Base-by-base conservation (phyloP, 1,140 invertebrate genomes). In the Acromyrmex heyeri region DNA sequence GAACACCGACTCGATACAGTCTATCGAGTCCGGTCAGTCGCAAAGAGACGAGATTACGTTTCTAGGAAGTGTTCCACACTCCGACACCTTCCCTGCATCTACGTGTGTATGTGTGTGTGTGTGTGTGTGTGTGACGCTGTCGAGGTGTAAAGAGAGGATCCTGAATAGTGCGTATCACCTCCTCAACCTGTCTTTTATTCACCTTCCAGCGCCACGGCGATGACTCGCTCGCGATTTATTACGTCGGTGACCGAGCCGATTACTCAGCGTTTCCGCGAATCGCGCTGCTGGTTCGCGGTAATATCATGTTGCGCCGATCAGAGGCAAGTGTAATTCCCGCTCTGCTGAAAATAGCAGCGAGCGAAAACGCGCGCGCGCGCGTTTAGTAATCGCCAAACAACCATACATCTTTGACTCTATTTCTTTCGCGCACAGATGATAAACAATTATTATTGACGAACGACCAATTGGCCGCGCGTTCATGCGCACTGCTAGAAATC, bases 11-110 rank as follows among this genome's bases (percentile, higher is more conserved):
- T 34, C 78, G 86, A 87, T 88, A 72, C 48, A 59, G 27, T 86
- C 14, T 34, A 69, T 65, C 70, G 70, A 59, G 59, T 83, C 34
- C 53, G 48, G 50, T 38, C 62, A 64, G 27, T 61, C 30, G 53
- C 53, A 86, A 55, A 79, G 44, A 38, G 53, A 53, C 57, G 57
- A 34, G 67, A 75, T 89, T 86, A 62, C 53, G 61, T 90, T 86
- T 87, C 85, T 89, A 83, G 88, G 77, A 90, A 90, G 88, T 30
- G 65, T 78, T 73, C 82, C 72, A 69, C 72, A 73, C 72, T 73
- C 34, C 3, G 48, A 57, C 55, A 59, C 57, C 62, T 65, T 34
- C 30, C 50, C 48, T 30, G 73, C 0, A 10, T 18, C 24, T 7
- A 16, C 72, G 4, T 18, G 64, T 30, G 12, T 24, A 2, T 7